Conservation (phyloP, 1,140 invertebrate genomes). For the Drosophila murphyi region DNA sequence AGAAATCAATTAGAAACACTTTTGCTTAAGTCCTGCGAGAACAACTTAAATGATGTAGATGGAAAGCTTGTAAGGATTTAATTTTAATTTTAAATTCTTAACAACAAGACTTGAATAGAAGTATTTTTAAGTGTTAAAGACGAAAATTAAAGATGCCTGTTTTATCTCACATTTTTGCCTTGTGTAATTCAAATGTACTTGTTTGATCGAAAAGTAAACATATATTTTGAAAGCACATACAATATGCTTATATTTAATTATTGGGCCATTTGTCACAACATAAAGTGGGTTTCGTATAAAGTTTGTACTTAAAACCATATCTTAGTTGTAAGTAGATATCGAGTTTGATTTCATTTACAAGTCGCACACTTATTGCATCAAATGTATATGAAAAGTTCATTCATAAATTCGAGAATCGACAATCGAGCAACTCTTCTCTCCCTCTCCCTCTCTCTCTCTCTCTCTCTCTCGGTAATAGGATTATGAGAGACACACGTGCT, state of each 20-base stretch:
- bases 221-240: too few species aligned
- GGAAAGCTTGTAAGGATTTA: background rate
- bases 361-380: constrained; percentile 13
- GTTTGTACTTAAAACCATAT: background rate
- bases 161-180: too few species aligned
- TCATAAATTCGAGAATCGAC: constrained; percentile 55
- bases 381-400: constrained; percentile 52
- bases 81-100: background rate
- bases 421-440: constrained; percentile 51
- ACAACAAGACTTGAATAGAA: too few species aligned
- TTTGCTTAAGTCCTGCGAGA: background rate
- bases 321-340: background rate
- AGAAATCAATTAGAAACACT: background rate
- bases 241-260: too few species aligned
- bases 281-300: too few species aligned
- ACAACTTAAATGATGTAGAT: background rate
- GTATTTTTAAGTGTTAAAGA: too few species aligned
- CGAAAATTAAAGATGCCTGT: too few species aligned
- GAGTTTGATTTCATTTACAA: constrained; percentile 3
- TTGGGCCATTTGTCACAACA: too few species aligned
- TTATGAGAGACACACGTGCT: constrained; percentile 75
- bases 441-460: background rate
- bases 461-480: constrained; percentile 60
- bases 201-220: too few species aligned
- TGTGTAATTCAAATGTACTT: too few species aligned